phyloP scores from a whole-genome alignment of 2,888 invertebrate species.

The Leucophenga maculata region DNA sequence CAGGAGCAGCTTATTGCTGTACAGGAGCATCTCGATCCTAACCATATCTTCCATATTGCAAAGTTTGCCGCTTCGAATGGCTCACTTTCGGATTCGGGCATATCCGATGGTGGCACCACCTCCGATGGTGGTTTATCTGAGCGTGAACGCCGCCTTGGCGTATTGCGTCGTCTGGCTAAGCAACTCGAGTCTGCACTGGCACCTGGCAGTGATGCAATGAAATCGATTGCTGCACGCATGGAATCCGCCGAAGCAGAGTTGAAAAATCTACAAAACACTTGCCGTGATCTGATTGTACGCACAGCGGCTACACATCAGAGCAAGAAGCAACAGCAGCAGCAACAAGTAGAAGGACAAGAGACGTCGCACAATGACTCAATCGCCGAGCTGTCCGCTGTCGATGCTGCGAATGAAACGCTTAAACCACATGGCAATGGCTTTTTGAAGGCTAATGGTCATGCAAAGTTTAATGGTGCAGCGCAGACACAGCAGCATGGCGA shows the following conservation, averaged over 20 bases:
- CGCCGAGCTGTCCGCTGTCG: constrained; percentile 3
- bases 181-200: constrained; percentile 78
- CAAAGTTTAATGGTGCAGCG: constrained; percentile 26
- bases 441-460: constrained; percentile 42
- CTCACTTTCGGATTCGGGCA: constrained; percentile 82
- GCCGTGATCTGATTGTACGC: constrained; percentile 75
- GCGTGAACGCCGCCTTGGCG: constrained; percentile 79
- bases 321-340: constrained; percentile 53
- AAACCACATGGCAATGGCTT: constrained; percentile 10
- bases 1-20: constrained; percentile 69
- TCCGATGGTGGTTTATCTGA: constrained; percentile 79
- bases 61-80: constrained; percentile 73
- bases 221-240: constrained; percentile 77
- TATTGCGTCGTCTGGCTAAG: constrained; percentile 78
- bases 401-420: background rate
- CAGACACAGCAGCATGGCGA: constrained; percentile 34
- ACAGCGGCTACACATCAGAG: constrained; percentile 71
- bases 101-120: constrained; percentile 83
- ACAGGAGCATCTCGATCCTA: constrained; percentile 69
- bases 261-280: constrained; percentile 78
- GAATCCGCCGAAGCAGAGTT: constrained; percentile 80
- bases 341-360: constrained; percentile 17
- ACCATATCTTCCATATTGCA: constrained; percentile 68
- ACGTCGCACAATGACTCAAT: background rate
- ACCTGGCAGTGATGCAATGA: constrained; percentile 79